A percentile compares a stretch with the other conserved stretches of the same genome.
Evolutionary conservation across 2,888 invertebrate genomes (phyloP).

Genomic region (Harmothoe impar): DNA sequence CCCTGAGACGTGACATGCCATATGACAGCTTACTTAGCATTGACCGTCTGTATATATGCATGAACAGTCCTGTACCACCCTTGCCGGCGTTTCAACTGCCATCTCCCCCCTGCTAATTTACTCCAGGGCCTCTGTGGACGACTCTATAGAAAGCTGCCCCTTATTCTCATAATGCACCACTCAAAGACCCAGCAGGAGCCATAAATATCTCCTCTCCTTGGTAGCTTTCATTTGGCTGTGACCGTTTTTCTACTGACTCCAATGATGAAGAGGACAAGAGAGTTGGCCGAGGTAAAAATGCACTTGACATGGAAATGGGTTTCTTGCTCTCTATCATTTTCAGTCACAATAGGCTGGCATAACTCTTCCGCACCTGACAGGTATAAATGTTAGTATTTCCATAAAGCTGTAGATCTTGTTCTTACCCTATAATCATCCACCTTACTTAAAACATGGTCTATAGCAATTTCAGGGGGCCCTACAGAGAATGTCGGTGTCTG

Average conservation of each 20-base stretch:
- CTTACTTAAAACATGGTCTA: constrained; percentile 23
- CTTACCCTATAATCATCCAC: constrained; percentile 29
- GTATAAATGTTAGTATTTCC: neutral
- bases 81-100: neutral
- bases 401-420: constrained; percentile 8
- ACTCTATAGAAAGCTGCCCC: neutral
- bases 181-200: neutral
- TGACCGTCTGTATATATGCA: neutral
- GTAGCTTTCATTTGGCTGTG: neutral
- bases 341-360: neutral
- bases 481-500: neutral
- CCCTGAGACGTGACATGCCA: neutral
- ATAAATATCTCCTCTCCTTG: neutral
- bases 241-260: neutral
- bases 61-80: neutral
- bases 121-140: neutral
- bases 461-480: neutral
- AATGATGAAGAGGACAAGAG: neutral
- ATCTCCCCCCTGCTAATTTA: neutral
- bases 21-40: constrained; percentile 25
- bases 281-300: neutral
- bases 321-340: constrained; percentile 26
- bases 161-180: constrained; percentile 11
- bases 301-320: constrained; percentile 29
- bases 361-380: constrained; percentile 4